These are phyloP conservation scores for Idaea straminata DNA, from an alignment of 2,888 invertebrate species.

Conservation along the genomic window DNA sequence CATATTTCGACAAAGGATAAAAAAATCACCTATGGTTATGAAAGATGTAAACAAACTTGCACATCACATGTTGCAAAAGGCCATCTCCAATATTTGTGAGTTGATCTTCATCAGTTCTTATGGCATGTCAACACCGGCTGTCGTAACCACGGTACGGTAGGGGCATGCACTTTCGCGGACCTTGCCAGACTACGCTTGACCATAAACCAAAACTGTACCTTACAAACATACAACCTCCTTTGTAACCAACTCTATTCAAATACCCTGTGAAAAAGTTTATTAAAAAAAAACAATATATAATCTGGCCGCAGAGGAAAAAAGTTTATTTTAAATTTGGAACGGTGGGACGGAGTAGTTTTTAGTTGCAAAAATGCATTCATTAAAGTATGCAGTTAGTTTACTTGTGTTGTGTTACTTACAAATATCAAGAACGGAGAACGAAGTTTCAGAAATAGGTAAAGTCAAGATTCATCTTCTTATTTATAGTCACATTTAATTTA, in stretches of 20 bases:
- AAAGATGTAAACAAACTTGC: conserved; percentile 8
- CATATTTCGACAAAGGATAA: background rate
- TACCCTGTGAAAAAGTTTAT: background rate
- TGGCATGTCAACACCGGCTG: conserved; percentile 35
- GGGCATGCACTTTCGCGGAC: conserved; percentile 56
- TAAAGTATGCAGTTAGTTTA: conserved; percentile 38
- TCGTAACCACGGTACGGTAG: conserved; percentile 51
- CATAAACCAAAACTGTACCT: conserved; percentile 28
- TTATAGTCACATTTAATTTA: too few relatives aligned
- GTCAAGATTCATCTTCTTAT: too few relatives aligned
- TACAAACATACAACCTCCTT: background rate
- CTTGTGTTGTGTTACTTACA: conserved; percentile 51
- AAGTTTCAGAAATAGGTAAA: conserved; percentile 57
- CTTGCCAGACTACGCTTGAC: conserved; percentile 39
- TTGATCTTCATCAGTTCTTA: conserved; percentile 27
- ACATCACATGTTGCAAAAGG: conserved; percentile 21
- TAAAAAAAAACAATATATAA: background rate
- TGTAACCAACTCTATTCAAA: background rate
- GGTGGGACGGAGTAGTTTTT: background rate
- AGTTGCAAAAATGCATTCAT: conserved; percentile 39
- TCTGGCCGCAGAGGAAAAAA: background rate
- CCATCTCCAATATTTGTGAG: conserved; percentile 19
- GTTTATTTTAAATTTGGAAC: conserved; percentile 10
- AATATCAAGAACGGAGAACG: conserved; percentile 42
- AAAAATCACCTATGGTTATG: background rate